Evolutionary conservation across 2,888 invertebrate genomes (phyloP), one percentile per base, ranked within the genome.

Genomic region (Drosophila subsilvestris): DNA sequence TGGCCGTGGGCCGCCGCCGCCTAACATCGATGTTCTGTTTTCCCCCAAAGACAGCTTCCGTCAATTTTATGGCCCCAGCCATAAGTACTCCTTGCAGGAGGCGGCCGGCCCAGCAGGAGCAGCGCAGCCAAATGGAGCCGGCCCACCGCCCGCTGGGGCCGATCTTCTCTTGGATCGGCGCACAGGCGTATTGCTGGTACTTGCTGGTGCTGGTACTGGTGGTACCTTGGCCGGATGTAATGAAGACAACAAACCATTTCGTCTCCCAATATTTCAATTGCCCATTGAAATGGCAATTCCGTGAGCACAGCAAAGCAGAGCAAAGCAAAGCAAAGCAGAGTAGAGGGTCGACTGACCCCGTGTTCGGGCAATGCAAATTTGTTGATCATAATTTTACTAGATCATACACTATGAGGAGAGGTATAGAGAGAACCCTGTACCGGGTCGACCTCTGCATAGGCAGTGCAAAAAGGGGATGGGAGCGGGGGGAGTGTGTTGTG

Each of bases 1-100:
- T n/a, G 14, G 37, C 42, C 68, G 60, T 62, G n/a, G 63, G 50
- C 43, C 12, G 55, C 12, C 12, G 55, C 12, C 44, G 22, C 44
- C 47, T 12, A 42, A 22, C 8, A 22, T 18, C 20, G 44, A 25
- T 27, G 27, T 1, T 27, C 25, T 14, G 32, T 37, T n/a, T 37
- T n/a, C 37, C 37, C 37, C 37, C 66, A 63, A 32, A 56, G 83
- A 75, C 75, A 79, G 83, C 80, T 83, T 82, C 88, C 80, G 77
- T 88, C 83, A 86, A 79, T 67, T 88, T 79, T 74, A 82, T 70
- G 74, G 49, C 18, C 59, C 27, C 37, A 51, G 67, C 53, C 37
- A 44, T 59, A 50, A 71, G 71, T 57, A 32, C 60, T 55, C 65
- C 66, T 65, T 44, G 56, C 63, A 50, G 61, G 50, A 65, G 78